Evolutionary conservation across 2,113 vertebrate genomes (phyloP).

Genomic region (Prietella phreatophila): DNA sequence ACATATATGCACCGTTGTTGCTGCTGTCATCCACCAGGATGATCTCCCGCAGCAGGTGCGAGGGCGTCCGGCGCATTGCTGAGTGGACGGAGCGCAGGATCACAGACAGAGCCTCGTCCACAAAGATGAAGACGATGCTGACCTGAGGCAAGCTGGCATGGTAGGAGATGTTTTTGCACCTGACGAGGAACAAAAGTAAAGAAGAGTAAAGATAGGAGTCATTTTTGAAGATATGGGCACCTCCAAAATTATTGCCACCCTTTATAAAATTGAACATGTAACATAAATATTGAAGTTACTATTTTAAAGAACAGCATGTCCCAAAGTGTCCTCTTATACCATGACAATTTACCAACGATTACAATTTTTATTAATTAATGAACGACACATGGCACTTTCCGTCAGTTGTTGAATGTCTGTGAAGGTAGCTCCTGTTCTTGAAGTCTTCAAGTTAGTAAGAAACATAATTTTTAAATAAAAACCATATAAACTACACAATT

Average conservation of each 20-base stretch:
- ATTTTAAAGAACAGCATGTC: not conserved
- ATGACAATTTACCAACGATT: not conserved
- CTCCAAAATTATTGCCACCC: not conserved
- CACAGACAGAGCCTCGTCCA: conserved; percentile 92
- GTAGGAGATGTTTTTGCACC: conserved; percentile 91
- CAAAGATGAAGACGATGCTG: conserved; percentile 97
- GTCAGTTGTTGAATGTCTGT: too few species aligned
- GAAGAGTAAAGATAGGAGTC: not conserved
- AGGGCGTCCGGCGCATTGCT: conserved; percentile 84
- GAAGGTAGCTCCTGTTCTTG: too few species aligned
- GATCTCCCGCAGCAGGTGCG: conserved; percentile 93
- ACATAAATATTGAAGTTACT: not conserved
- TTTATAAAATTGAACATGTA: not conserved
- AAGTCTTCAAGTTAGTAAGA: not conserved
- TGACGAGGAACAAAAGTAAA: conserved; percentile 53
- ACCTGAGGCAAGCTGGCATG: conserved; percentile 87
- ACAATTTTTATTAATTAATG: not conserved
- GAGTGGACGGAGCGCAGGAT: conserved; percentile 93
- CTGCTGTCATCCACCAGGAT: conserved; percentile 96
- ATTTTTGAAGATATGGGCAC: not conserved
- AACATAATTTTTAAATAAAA: too few species aligned
- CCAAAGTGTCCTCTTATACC: not conserved
- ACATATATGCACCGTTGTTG: conserved; percentile 85
- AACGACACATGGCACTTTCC: not conserved
- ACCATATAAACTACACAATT: not conserved